Evolutionary conservation across 2,113 vertebrate genomes (phyloP).

Genomic region (Rhinopomastus cyanomelas): DNA sequence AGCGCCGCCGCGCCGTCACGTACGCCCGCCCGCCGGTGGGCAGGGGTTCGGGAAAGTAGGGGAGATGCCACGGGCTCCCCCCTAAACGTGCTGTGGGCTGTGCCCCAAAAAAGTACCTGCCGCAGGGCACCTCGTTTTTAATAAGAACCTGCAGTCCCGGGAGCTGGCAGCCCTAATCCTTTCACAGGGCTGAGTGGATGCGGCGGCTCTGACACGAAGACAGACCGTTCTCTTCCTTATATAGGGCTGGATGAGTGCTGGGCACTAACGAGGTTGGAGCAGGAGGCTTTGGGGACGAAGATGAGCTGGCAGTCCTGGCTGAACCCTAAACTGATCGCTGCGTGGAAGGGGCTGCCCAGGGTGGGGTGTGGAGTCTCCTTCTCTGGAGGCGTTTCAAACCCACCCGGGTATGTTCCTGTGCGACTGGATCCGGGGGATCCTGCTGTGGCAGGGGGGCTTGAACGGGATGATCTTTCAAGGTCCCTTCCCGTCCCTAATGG

Average conservation of each 20-base stretch:
- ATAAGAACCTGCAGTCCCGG: background rate
- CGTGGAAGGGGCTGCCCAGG: rapidly evolving
- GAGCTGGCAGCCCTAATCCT: conserved; percentile 29
- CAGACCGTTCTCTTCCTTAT: conserved; percentile 40
- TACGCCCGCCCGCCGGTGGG: background rate
- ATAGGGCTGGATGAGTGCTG: conserved; percentile 45
- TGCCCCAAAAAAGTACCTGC: background rate
- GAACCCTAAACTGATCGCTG: background rate
- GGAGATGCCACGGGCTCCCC: background rate
- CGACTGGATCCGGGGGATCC: no score
- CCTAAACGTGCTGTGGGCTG: background rate
- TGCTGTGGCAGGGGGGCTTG: no score
- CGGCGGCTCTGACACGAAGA: conserved; percentile 25
- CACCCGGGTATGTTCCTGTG: no score
- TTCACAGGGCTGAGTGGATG: background rate
- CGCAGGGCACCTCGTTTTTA: background rate
- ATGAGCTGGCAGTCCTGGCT: conserved; percentile 15
- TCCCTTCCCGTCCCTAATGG: no score
- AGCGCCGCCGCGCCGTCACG: background rate
- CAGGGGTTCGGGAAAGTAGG: background rate
- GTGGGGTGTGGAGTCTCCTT: no score
- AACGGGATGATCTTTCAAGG: no score
- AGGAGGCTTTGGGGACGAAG: conserved; percentile 31
- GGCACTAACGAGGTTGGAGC: conserved; percentile 43
- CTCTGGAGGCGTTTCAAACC: no score